Conservation (phyloP, 2,888 invertebrate species). For the Coelogynopora nodosa region DNA sequence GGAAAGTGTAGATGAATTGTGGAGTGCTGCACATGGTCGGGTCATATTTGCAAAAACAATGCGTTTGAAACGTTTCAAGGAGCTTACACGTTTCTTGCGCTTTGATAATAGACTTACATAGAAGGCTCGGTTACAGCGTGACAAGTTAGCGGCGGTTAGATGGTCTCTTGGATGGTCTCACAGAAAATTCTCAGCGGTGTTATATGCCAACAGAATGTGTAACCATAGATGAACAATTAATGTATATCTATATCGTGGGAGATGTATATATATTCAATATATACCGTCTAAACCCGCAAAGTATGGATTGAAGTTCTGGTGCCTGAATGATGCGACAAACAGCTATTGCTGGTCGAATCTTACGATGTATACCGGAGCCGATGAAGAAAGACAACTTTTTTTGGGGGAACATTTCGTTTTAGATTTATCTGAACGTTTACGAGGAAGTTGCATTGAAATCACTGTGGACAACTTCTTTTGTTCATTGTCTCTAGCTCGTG, state of each 20-base stretch:
- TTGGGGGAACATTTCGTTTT: slow-evolving; percentile 24
- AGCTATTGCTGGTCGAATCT: slow-evolving; percentile 36
- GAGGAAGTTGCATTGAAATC: neutral
- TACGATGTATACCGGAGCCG: too few relatives aligned
- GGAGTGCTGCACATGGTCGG: neutral
- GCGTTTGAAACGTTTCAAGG: neutral
- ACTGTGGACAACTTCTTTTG: slow-evolving; percentile 36
- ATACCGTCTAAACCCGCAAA: neutral
- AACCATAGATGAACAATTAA: slow-evolving; percentile 10
- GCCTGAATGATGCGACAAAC: neutral
- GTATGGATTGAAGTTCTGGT: neutral
- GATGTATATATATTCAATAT: neutral
- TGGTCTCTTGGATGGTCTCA: neutral
- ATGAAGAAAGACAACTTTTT: too few relatives aligned
- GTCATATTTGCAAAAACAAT: neutral
- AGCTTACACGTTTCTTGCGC: neutral
- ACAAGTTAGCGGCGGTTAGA: slow-evolving; percentile 26
- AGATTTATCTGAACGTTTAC: neutral
- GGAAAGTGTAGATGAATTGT: neutral
- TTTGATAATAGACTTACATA: slow-evolving; percentile 11
- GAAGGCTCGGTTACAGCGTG: neutral
- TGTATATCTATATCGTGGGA: neutral
- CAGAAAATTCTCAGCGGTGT: neutral
- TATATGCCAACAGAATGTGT: neutral
- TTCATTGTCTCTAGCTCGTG: slow-evolving; percentile 9